Evolutionary conservation across 2,797 vertebrate genomes (phyloP).

Genomic region (Pseudochirops corinnae): DNA sequence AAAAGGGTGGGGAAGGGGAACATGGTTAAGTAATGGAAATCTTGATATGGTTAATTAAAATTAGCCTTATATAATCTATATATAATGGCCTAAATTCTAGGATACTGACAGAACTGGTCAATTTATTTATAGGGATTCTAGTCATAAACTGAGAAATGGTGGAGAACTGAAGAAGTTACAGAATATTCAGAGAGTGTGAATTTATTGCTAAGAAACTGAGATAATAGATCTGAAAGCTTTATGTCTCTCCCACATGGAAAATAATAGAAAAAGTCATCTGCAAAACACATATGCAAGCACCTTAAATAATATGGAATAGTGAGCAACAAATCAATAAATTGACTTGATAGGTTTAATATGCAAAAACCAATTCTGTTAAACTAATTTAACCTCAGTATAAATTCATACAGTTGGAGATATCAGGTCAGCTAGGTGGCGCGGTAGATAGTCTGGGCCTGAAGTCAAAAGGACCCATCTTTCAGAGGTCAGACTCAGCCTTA

Average conservation of each 20-base stretch:
- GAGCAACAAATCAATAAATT: neutral
- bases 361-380: neutral
- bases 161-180: slow-evolving; percentile 17
- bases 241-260: slow-evolving; percentile 21
- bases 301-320: neutral
- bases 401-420: neutral
- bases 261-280: neutral
- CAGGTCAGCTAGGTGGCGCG: no score
- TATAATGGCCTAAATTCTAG: neutral
- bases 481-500: no score
- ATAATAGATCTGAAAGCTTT: neutral
- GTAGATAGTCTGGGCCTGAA: neutral
- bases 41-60: neutral
- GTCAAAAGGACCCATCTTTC: no score
- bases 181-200: neutral
- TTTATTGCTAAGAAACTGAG: no score
- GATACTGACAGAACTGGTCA: neutral
- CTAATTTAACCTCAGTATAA: neutral
- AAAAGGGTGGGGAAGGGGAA: neutral
- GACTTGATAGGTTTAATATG: slow-evolving; percentile 10
- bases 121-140: slow-evolving; percentile 10
- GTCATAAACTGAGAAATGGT: neutral
- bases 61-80: neutral
- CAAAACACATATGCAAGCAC: neutral
- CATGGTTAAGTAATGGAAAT: slow-evolving; percentile 9